Percentiles rank a stretch among this genome's conserved stretches.
These are phyloP conservation scores for Dipodomys merriami DNA, from an alignment of 2,113 vertebrate genomes.

Conservation along the genomic window DNA sequence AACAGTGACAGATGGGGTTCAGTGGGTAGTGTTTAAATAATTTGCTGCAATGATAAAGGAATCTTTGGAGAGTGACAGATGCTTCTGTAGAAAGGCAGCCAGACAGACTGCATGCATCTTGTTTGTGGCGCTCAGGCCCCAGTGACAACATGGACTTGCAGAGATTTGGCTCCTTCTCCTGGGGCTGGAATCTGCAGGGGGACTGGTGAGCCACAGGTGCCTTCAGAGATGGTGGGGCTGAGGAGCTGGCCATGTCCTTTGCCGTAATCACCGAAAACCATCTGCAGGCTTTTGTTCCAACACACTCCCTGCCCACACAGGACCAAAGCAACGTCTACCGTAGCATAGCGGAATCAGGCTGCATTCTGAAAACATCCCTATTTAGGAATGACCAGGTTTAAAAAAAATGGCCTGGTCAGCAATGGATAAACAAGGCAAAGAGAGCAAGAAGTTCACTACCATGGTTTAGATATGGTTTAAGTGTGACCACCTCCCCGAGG, in stretches of 20 bases:
- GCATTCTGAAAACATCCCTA: background rate
- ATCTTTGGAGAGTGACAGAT: slow-evolving; percentile 80
- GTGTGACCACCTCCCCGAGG: no score
- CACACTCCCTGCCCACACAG: background rate
- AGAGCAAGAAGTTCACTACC: background rate
- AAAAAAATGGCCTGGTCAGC: no score
- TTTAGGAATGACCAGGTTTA: no score
- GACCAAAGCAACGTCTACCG: background rate
- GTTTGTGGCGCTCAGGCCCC: slow-evolving; percentile 32
- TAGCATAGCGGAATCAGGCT: rapidly evolving
- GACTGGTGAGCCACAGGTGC: background rate
- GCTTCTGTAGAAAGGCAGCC: slow-evolving; percentile 74
- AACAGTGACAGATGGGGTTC: slow-evolving; percentile 84
- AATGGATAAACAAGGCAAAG: background rate
- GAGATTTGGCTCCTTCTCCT: background rate
- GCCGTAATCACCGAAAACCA: background rate
- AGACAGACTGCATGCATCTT: slow-evolving; percentile 48
- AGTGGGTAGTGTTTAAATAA: slow-evolving; percentile 84
- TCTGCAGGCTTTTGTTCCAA: background rate
- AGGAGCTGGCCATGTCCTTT: no score
- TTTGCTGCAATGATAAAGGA: slow-evolving; percentile 81
- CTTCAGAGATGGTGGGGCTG: background rate
- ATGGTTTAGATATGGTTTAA: background rate
- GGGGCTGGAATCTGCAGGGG: background rate
- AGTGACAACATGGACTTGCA: background rate